phyloP scores from a whole-genome alignment of 2,888 invertebrate species.

The Pediacus dermestoides region DNA sequence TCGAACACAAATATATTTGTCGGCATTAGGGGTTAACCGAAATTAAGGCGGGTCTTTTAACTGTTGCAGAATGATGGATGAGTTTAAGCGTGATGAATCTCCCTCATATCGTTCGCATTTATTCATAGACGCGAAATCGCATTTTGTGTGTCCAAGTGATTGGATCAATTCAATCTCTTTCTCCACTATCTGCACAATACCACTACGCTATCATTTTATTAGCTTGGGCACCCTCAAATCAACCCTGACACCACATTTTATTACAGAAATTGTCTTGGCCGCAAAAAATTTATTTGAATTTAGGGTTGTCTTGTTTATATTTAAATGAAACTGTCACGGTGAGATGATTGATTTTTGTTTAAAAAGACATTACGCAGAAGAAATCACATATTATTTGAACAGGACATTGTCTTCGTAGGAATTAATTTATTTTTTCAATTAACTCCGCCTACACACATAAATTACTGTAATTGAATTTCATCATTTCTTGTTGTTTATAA shows the following conservation, averaged over 20 bases:
- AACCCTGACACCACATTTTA: constrained; percentile 23
- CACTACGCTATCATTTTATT: too few species aligned
- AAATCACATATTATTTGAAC: too few species aligned
- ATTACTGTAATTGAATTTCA: too few species aligned
- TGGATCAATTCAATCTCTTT: constrained; percentile 41
- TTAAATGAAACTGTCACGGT: constrained; percentile 8
- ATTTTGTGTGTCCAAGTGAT: constrained; percentile 40
- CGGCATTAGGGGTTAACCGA: too few species aligned
- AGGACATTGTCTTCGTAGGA: too few species aligned
- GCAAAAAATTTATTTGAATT: constrained; percentile 26
- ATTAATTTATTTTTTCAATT: too few species aligned
- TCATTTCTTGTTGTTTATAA: too few species aligned
- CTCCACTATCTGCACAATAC: constrained; percentile 28
- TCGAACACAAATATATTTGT: too few species aligned
- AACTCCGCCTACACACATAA: too few species aligned
- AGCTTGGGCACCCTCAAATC: too few species aligned
- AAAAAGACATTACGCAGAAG: too few species aligned
- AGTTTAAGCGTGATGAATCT: constrained; percentile 35
- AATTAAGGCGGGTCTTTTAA: too few species aligned
- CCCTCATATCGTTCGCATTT: constrained; percentile 40
- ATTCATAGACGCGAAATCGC: constrained; percentile 40
- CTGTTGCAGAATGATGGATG: constrained; percentile 34
- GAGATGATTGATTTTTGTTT: constrained; percentile 2
- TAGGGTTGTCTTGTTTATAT: constrained; percentile 14
- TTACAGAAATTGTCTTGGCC: constrained; percentile 32